These are phyloP conservation scores for Neomicropteryx cornuta DNA, from an alignment of 1,140 invertebrate species.

Conservation along the genomic window DNA sequence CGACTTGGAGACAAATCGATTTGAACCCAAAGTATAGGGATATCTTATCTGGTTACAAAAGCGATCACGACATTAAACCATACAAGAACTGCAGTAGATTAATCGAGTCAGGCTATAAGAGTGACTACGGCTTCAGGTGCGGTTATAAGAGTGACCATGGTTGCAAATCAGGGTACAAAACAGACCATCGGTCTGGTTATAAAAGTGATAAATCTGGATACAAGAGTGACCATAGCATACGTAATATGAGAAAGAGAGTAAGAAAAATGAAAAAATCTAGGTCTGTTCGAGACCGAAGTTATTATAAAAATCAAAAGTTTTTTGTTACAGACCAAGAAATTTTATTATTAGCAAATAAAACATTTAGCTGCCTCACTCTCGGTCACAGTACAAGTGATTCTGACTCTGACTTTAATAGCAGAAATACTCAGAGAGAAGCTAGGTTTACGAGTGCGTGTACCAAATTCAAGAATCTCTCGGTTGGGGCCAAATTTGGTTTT, in stretches of 20 bases:
- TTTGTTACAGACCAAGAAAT: slow-evolving; percentile 41
- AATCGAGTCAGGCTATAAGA: slow-evolving; percentile 46
- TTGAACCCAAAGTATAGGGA: slow-evolving; percentile 47
- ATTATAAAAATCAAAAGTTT: slow-evolving; percentile 41
- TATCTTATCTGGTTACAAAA: slow-evolving; percentile 43
- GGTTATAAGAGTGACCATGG: slow-evolving; percentile 40
- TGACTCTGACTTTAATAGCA: slow-evolving; percentile 31
- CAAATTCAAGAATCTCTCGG: slow-evolving; percentile 30
- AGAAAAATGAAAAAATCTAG: slow-evolving; percentile 39
- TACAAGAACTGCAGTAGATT: slow-evolving; percentile 44
- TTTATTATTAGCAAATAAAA: slow-evolving; percentile 34
- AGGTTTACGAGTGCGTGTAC: slow-evolving; percentile 33
- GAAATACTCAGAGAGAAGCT: slow-evolving; percentile 28
- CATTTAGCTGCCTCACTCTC: slow-evolving; percentile 33
- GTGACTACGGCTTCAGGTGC: slow-evolving; percentile 40
- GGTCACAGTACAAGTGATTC: slow-evolving; percentile 38
- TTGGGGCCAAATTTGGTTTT: slow-evolving; percentile 25
- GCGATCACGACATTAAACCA: slow-evolving; percentile 27
- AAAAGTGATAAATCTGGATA: slow-evolving; percentile 45
- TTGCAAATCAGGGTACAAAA: slow-evolving; percentile 44
- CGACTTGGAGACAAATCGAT: slow-evolving; percentile 49
- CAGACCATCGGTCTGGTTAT: slow-evolving; percentile 45
- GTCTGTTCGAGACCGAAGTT: slow-evolving; percentile 37
- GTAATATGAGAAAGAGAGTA: slow-evolving; percentile 38
- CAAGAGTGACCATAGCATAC: slow-evolving; percentile 45